These are phyloP conservation scores for Maccullochella peelii DNA, from an alignment of 2,113 vertebrate species.

Conservation along the genomic window DNA sequence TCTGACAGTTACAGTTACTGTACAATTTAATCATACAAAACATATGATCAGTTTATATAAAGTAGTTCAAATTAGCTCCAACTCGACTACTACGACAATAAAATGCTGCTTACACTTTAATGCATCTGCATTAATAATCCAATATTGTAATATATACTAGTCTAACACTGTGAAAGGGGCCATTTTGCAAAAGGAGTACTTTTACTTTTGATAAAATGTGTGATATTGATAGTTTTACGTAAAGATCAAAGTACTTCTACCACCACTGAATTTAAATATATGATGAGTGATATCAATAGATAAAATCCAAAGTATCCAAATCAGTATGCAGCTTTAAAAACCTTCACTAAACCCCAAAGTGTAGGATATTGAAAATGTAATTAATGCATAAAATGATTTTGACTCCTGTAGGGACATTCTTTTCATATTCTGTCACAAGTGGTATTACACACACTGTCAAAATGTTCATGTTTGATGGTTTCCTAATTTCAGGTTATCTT, in stretches of 20 bases:
- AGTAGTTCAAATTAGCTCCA: too few species aligned
- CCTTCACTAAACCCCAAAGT: not conserved
- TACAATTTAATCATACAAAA: too few species aligned
- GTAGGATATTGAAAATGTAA: not conserved
- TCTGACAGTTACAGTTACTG: too few species aligned
- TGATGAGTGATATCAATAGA: not conserved
- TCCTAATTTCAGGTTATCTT: not conserved
- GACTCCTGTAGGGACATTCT: not conserved
- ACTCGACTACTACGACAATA: too few species aligned
- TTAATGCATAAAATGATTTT: not conserved
- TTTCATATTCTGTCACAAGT: not conserved
- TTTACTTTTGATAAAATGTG: not conserved
- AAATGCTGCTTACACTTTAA: not conserved
- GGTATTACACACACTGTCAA: not conserved
- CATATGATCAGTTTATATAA: too few species aligned
- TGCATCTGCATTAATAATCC: not conserved
- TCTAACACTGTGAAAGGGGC: not conserved
- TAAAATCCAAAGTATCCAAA: not conserved
- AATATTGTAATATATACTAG: too few species aligned
- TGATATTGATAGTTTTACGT: not conserved
- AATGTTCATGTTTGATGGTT: slow-evolving; percentile 5
- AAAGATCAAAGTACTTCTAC: not conserved
- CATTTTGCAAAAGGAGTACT: not conserved
- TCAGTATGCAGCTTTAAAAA: not conserved
- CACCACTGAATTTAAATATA: not conserved